Percentiles rank a stretch among this genome's conserved stretches.
These are phyloP conservation scores for Syngnathus floridae DNA, from an alignment of 2,113 vertebrate species.

Conservation along the genomic window DNA sequence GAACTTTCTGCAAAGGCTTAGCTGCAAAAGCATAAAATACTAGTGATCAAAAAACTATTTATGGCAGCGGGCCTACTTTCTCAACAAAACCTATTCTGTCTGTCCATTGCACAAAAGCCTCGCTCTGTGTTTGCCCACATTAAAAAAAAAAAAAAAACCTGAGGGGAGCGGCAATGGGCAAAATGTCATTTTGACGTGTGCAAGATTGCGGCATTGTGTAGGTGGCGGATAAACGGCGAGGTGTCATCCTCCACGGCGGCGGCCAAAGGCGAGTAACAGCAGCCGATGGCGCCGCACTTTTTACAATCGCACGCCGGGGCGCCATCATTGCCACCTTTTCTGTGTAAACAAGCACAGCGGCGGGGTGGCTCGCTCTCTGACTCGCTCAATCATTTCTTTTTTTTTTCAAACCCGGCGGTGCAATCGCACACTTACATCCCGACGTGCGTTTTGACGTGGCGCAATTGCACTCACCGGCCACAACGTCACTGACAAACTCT, in stretches of 20 bases:
- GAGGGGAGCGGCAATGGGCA: too few relatives aligned
- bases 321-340: slow-evolving; percentile 7
- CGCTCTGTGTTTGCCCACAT: neutral
- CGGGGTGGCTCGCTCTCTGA: neutral
- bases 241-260: slow-evolving; percentile 6
- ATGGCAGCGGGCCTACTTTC: neutral
- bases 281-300: neutral
- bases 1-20: slow-evolving; percentile 38
- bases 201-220: slow-evolving; percentile 6
- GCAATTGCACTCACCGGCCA: neutral
- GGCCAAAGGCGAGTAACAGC: slow-evolving; percentile 3
- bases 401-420: neutral
- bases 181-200: neutral
- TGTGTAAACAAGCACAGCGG: slow-evolving; percentile 13
- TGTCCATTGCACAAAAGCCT: neutral
- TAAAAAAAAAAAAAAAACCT: too few relatives aligned
- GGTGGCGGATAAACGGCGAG: neutral
- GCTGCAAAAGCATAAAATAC: slow-evolving; percentile 29
- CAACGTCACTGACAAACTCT: neutral
- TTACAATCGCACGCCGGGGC: slow-evolving; percentile 4
- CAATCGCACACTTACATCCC: neutral
- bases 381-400: neutral
- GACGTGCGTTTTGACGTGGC: neutral
- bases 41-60: slow-evolving; percentile 20
- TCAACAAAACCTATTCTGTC: neutral